Evolutionary conservation across 2,113 vertebrate genomes (phyloP), one percentile per base, ranked within the genome.

Genomic region (Stegastes partitus): DNA sequence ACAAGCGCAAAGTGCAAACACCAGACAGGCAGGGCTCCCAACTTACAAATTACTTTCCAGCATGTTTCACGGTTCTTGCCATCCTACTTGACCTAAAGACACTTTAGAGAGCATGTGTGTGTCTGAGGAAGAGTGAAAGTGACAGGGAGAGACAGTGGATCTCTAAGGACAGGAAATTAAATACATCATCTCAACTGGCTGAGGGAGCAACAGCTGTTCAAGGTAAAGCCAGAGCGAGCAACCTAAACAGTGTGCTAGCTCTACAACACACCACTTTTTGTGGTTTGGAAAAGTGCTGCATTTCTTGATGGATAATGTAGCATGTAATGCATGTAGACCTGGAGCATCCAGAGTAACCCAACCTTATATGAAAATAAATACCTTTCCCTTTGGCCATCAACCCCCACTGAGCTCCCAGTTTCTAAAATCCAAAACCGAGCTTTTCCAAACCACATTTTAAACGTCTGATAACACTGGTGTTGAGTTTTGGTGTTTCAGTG

Each of bases 1-100:
- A 22, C 45, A 63, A 26, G 5, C 4, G 18, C 39, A 53, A 57
- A 55, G 55, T 5, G 44, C 25, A 22, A 68, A 50, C 62, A 75
- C 22, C 25, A 11, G 55, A 50, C 39, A 0, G 49, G 22, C 31
- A 22, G 64, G 12, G 58, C 11, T 68, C 21, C n/a, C 22, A 34
- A 62, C 37, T 51, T n/a, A 31, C 66, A 79, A 83, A 81, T 80
- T 14, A 68, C 53, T 77, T 82, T 84, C 63, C 68, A 79, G 44
- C 73, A 58, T 25, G 70, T 77, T 83, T 76, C 54, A 69, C 16
- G 2, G 45, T 3, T 31, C 12, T 70, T 79, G 81, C 63, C 70
- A 44, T 64, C 51, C 50, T 22, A 45, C 61, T 77, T 79, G 65
- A 80, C 77, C 80, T 25, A 42, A 42, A 80, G 39, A 69, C 50